phyloP scores from a whole-genome alignment of 2,113 vertebrate species.

The Corynorhinus townsendii region DNA sequence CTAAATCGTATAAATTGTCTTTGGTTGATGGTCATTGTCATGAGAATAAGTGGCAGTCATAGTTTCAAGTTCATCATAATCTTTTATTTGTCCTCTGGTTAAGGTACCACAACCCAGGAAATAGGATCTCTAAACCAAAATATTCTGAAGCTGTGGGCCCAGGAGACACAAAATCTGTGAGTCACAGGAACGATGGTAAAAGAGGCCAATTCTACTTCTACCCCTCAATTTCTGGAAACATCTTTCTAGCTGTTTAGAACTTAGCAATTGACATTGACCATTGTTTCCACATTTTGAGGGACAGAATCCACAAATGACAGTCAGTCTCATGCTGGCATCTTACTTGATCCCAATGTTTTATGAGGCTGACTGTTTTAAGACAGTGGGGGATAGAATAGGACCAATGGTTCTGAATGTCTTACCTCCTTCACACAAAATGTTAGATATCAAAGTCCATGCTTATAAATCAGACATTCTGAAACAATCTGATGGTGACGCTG shows the following conservation, averaged over 20 bases:
- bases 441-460: background rate
- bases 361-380: background rate
- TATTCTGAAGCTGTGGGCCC: background rate
- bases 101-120: background rate
- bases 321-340: background rate
- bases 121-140: background rate
- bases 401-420: background rate
- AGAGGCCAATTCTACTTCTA: background rate
- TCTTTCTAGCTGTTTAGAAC: background rate
- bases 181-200: background rate
- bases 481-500: background rate
- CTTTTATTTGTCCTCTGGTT: background rate
- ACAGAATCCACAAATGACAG: background rate
- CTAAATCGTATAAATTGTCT: background rate
- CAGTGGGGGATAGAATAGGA: background rate
- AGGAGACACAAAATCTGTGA: background rate
- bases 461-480: background rate
- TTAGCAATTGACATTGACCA: background rate
- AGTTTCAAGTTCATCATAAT: background rate
- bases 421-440: background rate
- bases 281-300: background rate
- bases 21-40: background rate
- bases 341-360: background rate
- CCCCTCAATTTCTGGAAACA: background rate
- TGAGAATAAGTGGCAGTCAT: background rate